Evolutionary conservation across 1,140 invertebrate species (phyloP).

Genomic region (Bacillus rossius): DNA sequence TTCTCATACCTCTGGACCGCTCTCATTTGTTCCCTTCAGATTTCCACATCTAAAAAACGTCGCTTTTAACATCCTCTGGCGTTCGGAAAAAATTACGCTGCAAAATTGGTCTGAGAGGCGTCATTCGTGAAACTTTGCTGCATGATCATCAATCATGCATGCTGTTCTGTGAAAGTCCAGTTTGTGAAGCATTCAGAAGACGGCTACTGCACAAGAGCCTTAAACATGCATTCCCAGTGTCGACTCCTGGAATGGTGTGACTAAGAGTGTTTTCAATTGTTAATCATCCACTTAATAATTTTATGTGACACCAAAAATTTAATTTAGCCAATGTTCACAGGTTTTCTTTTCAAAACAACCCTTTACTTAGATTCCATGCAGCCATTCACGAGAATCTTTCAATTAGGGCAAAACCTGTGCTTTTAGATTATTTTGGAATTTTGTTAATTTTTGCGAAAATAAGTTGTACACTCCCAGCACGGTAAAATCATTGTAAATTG

Average conservation of each 20-base stretch:
- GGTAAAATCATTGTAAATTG: too few species aligned
- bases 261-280: background rate
- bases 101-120: too few species aligned
- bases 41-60: background rate
- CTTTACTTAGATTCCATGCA: slow-evolving; percentile 39
- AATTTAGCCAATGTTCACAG: background rate
- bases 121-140: too few species aligned
- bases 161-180: too few species aligned
- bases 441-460: background rate
- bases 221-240: background rate
- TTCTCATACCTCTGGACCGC: background rate
- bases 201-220: slow-evolving; percentile 2
- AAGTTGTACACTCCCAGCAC: too few species aligned
- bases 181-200: background rate
- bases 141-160: too few species aligned
- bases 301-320: background rate
- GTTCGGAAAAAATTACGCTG: background rate
- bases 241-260: background rate
- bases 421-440: background rate
- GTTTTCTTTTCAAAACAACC: background rate
- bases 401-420: slow-evolving; percentile 28
- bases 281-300: background rate
- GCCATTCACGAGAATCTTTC: slow-evolving; percentile 43
- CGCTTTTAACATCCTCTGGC: background rate
- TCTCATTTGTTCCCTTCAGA: too few species aligned